These are phyloP conservation scores for cat (Felis catus) DNA, from an alignment of 2,113 vertebrate species.

Conservation along the genomic window F.catus_Fca126_mat1.0 CM031419.1:8156001-8156500, in stretches of 20 bases:
- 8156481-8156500: no score
- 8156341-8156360: no score
- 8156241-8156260: neutral
- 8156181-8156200: neutral
- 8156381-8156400: no score
- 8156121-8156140: neutral
- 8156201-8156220: neutral
- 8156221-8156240: neutral
- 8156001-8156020: neutral
- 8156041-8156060: neutral
- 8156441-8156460: no score
- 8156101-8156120: neutral
- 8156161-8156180: neutral
- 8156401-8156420: no score
- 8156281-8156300: neutral
- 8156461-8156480: no score
- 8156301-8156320: neutral
- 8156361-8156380: no score
- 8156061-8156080: neutral
- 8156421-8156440: no score
- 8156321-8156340: no score
- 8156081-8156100: neutral
- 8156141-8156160: neutral
- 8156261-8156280: neutral
- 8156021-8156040: neutral